Evolutionary conservation across 2,797 vertebrate species (phyloP), one percentile per base, ranked within the genome.

Genomic region (Antennarius maculatus): DNA sequence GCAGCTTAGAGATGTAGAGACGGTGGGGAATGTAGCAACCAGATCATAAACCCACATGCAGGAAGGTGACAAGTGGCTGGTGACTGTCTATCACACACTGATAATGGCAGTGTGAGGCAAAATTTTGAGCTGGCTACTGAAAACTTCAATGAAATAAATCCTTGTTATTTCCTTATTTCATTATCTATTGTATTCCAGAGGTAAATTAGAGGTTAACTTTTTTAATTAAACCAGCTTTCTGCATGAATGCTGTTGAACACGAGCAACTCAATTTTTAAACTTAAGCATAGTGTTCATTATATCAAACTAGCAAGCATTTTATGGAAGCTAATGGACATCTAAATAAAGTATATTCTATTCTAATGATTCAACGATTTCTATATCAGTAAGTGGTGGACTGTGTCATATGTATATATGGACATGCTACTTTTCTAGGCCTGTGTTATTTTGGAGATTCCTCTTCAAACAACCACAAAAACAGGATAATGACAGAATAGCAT

Each of bases 21-120:
- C 55, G 43, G 79, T 86, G 88, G 74, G 92, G 92, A 94, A 94
- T 93, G 86, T 93, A 61, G 76, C 89, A 85, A 94, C 92, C 87
- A 93, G 90, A 83, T 55, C 73, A 77, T 90, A 92, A 92, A 87
- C 82, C 88, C 88, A 76, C 84, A 86, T 74, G 63, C 88, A 84
- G 78, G 48, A 52, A 79, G 52, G 83, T 87, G 91, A 86, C 76
- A 85, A 90, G 84, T 84, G 72, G 64, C 71, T 61, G 56, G 84
- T 84, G 72, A 62, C 71, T 61, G 56, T 54, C 64, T 83, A 87
- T 87, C 79, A 83, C 86, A 86, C 81, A 77, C 14, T 16, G 46
- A 53, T 69, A 59, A 63, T 85, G 74, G 77, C 72, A 77, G 49
- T 39, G 16, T 68, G 61, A 68, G 66, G 57, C 66, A 58, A 37